Evolutionary conservation across 2,797 vertebrate species (phyloP).

Genomic region (Onychomys leucogaster): DNA sequence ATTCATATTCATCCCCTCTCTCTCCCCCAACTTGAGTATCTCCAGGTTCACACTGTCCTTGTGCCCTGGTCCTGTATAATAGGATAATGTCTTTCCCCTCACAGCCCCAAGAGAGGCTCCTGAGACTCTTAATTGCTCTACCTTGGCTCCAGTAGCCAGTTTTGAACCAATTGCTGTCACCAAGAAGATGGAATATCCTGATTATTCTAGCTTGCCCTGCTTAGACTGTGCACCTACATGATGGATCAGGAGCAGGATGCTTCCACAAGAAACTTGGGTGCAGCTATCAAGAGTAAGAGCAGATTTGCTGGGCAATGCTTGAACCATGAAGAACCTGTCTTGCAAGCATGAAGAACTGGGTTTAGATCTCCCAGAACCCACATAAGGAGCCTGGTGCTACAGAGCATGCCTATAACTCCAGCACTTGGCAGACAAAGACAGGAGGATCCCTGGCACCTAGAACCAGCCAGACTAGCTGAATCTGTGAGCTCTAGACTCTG

Average conservation of each 20-base stretch:
- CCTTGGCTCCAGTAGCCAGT: not conserved
- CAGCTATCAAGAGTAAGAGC: not conserved
- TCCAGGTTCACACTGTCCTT: not conserved
- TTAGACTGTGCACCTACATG: not conserved
- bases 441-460: too few relatives aligned
- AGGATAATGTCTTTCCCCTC: not conserved
- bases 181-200: not conserved
- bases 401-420: not conserved
- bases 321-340: not conserved
- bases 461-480: not conserved
- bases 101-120: not conserved
- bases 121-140: not conserved
- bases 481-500: not conserved
- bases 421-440: not conserved
- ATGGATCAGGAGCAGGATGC: not conserved
- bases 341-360: too few relatives aligned
- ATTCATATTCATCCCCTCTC: not conserved
- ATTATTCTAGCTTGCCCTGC: not conserved
- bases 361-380: not conserved
- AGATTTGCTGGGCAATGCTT: not conserved
- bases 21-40: not conserved
- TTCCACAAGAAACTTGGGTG: not conserved
- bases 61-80: not conserved
- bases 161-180: not conserved
- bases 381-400: not conserved